A percentile compares a stretch with the other conserved stretches of the same genome.
phyloP scores from a whole-genome alignment of 2,888 invertebrate species.

The Hypomecis atomaria region DNA sequence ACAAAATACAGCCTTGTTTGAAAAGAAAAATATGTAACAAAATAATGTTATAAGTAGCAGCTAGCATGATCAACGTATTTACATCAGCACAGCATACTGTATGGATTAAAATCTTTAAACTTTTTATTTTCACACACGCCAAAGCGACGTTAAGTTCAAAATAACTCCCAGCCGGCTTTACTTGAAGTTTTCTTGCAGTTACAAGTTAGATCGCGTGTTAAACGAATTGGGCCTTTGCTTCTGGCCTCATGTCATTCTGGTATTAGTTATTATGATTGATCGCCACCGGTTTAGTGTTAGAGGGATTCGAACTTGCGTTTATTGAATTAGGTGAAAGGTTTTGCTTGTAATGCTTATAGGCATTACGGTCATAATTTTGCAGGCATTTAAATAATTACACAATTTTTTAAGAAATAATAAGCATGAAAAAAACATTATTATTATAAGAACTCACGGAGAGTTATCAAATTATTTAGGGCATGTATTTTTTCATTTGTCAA shows the following conservation, averaged over 20 bases:
- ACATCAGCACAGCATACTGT: conserved; percentile 51
- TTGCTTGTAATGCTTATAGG: background rate
- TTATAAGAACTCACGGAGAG: no score
- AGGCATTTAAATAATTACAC: background rate
- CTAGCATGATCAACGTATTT: conserved; percentile 42
- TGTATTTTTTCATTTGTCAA: no score
- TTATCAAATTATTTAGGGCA: no score
- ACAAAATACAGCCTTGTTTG: no score
- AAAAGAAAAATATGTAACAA: background rate
- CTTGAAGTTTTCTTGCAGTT: conserved; percentile 52
- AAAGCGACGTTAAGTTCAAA: conserved; percentile 61
- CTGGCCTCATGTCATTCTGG: conserved; percentile 35
- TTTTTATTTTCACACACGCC: conserved; percentile 63
- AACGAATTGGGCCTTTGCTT: conserved; percentile 31
- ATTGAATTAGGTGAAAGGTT: conserved; percentile 14
- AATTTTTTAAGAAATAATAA: no score
- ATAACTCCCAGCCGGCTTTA: conserved; percentile 4
- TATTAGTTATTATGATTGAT: conserved; percentile 43
- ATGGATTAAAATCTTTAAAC: conserved; percentile 56
- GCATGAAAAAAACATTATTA: no score
- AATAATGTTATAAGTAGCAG: conserved; percentile 29
- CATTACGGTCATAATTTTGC: background rate
- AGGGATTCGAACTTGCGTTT: conserved; percentile 24
- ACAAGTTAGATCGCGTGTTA: conserved; percentile 55
- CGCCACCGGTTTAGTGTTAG: conserved; percentile 15